Conservation (phyloP, 2,797 vertebrate species). For the Tinamus major region DNA sequence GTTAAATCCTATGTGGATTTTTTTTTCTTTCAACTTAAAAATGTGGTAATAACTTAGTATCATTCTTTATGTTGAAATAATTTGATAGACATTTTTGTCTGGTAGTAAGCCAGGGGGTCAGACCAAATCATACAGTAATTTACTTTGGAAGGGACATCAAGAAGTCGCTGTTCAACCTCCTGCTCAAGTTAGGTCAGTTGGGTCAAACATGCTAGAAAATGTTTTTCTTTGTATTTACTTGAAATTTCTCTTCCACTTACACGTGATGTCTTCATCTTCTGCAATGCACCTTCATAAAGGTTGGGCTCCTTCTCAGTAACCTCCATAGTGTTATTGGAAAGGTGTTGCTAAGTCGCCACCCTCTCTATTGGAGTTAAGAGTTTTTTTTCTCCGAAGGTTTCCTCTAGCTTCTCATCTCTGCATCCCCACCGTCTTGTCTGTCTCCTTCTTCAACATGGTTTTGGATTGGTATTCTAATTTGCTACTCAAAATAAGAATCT, state of each 20-base stretch:
- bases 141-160: neutral
- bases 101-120: neutral
- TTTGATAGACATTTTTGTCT: neutral
- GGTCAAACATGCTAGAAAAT: neutral
- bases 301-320: neutral
- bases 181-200: neutral
- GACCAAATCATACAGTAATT: neutral
- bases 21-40: neutral
- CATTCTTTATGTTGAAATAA: neutral
- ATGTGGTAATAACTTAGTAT: neutral
- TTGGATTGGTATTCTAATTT: neutral
- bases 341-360: neutral
- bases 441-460: neutral
- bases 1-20: neutral
- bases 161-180: neutral
- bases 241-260: neutral
- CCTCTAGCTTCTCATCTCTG: neutral
- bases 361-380: neutral
- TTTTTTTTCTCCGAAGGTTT: neutral
- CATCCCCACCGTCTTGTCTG: neutral
- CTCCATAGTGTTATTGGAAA: neutral
- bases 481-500: neutral
- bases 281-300: neutral
- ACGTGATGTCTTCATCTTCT: accelerated
- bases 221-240: neutral